Conservation (phyloP, 2,888 invertebrate species). For the Congeria kusceri region DNA sequence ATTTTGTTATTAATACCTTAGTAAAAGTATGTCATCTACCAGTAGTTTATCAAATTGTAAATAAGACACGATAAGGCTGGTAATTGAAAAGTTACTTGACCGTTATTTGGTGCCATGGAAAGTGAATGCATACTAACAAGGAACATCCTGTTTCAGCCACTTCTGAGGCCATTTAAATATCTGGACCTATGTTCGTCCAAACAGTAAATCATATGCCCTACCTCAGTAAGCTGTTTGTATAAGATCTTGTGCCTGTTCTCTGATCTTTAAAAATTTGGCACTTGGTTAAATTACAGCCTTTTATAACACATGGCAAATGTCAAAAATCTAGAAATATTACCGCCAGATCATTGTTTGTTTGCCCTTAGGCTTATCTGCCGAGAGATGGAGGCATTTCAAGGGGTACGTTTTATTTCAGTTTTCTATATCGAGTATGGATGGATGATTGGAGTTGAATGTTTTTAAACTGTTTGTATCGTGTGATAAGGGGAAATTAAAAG, state of each 20-base stretch:
- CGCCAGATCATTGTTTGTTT: constrained; percentile 32
- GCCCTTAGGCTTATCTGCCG: constrained; percentile 23
- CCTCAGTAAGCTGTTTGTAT: constrained; percentile 28
- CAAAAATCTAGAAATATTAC: constrained; percentile 24
- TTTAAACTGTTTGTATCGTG: constrained; percentile 35
- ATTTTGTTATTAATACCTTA: too few species aligned
- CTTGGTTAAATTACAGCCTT: constrained; percentile 21
- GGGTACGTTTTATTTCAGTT: constrained; percentile 24
- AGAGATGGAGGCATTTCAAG: constrained; percentile 29
- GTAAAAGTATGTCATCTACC: too few species aligned
- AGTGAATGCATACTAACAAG: too few species aligned
- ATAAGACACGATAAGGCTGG: too few species aligned
- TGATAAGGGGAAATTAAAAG: constrained; percentile 40
- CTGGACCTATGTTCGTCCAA: background rate
- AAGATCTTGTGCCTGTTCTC: constrained; percentile 11
- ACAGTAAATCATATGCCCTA: background rate
- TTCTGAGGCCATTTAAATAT: constrained; percentile 3
- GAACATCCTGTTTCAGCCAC: too few species aligned
- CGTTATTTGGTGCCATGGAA: too few species aligned
- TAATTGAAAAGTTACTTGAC: too few species aligned
- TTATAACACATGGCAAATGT: constrained; percentile 18
- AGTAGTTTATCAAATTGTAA: too few species aligned
- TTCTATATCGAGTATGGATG: constrained; percentile 34
- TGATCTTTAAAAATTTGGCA: constrained; percentile 36
- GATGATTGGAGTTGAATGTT: constrained; percentile 27